Percentiles rank a stretch among this genome's conserved stretches.
Evolutionary conservation across 2,888 invertebrate genomes (phyloP).

Genomic region (Pediacus dermestoides): DNA sequence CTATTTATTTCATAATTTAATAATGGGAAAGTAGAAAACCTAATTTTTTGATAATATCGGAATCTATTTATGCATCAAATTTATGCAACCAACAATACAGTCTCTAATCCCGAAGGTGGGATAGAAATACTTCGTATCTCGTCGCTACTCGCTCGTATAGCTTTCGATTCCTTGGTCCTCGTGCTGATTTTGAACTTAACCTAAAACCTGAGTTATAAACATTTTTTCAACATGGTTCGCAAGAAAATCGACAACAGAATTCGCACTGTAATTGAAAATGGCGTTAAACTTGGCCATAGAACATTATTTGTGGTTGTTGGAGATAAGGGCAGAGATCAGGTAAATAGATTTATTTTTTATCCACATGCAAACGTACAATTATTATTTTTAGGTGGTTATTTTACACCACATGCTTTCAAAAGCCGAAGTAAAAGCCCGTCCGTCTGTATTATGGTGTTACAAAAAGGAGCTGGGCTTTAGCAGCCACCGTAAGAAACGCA

Average conservation of each 20-base stretch:
- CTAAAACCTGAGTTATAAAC: too few relatives aligned
- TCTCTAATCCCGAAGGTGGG: too few relatives aligned
- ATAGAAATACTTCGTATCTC: too few relatives aligned
- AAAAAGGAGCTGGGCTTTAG: conserved; percentile 69
- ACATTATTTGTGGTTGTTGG: conserved; percentile 94
- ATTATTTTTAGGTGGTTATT: conserved; percentile 74
- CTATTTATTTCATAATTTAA: too few relatives aligned
- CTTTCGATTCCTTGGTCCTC: too few relatives aligned
- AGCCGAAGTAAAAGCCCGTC: conserved; percentile 87
- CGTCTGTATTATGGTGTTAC: conserved; percentile 97
- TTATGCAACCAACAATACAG: too few relatives aligned
- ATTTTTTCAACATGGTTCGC: conserved; percentile 65
- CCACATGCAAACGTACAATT: too few relatives aligned
- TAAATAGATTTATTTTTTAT: conserved; percentile 42
- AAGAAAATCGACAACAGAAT: conserved; percentile 98
- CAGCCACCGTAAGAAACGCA: conserved; percentile 87
- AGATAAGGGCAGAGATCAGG: conserved; percentile 94
- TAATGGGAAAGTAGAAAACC: too few relatives aligned
- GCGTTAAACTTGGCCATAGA: conserved; percentile 83
- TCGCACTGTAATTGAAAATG: conserved; percentile 94
- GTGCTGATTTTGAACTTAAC: not conserved
- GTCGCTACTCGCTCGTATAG: too few relatives aligned
- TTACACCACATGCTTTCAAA: conserved; percentile 97
- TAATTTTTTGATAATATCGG: too few relatives aligned
- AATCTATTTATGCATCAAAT: too few relatives aligned